These are phyloP conservation scores for Pomatostomus ruficeps DNA, from an alignment of 2,113 vertebrate species.

Conservation along the genomic window DNA sequence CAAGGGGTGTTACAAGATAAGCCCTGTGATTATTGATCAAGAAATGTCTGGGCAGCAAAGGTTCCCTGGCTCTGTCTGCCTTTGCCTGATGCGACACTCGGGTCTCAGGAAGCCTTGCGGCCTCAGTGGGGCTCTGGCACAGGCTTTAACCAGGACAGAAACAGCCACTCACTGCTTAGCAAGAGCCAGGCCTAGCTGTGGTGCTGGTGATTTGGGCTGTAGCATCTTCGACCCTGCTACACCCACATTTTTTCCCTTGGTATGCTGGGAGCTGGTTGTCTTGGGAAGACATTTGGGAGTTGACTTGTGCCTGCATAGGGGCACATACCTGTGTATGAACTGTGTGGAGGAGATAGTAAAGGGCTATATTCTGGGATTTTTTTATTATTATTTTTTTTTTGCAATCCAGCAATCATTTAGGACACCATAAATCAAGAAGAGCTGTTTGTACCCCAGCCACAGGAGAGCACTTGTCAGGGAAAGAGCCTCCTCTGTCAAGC, in stretches of 20 bases:
- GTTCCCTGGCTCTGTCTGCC: neutral
- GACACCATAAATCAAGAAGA: neutral
- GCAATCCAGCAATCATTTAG: neutral
- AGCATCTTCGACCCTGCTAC: neutral
- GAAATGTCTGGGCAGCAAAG: neutral
- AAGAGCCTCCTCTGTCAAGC: neutral
- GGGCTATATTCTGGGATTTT: neutral
- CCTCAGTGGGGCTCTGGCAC: accelerated
- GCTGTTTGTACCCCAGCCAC: neutral
- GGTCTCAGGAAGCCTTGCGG: neutral
- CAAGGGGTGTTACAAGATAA: neutral
- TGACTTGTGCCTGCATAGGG: neutral
- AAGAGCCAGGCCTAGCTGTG: neutral
- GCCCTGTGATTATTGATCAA: neutral
- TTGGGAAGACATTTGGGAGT: accelerated
- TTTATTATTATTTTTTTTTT: neutral
- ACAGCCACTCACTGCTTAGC: neutral
- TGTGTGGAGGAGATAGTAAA: neutral
- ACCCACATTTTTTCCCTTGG: neutral
- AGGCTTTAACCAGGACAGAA: neutral
- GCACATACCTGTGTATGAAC: neutral
- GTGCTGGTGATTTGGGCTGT: neutral
- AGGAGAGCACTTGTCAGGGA: neutral
- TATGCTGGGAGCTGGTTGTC: neutral
- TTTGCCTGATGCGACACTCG: accelerated